Conservation (phyloP, 2,797 vertebrate species). For the Channallabes apus region DNA sequence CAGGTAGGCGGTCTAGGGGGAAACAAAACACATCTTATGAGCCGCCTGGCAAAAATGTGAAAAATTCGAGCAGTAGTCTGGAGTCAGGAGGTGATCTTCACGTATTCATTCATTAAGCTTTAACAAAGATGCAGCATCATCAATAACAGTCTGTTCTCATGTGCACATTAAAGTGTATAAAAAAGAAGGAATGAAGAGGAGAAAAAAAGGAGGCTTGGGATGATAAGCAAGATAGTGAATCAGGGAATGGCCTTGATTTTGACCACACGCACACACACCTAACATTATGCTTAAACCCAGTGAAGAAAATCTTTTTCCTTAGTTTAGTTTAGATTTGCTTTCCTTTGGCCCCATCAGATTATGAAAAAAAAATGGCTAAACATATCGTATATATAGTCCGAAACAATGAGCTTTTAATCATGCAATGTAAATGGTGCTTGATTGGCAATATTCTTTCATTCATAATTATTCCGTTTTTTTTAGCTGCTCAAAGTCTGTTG, state of each 20-base stretch:
- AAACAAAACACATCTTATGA: neutral
- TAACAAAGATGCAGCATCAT: neutral
- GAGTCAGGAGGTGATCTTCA: neutral
- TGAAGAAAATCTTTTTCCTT: neutral
- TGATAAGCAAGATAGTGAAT: neutral
- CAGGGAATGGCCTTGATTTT: neutral
- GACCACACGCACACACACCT: neutral
- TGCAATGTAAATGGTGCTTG: neutral
- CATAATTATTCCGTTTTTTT: neutral
- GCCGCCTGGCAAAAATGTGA: conserved; percentile 6
- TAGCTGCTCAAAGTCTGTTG: neutral
- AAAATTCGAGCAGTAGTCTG: neutral
- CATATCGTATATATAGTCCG: neutral
- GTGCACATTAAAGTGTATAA: neutral
- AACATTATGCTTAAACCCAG: neutral
- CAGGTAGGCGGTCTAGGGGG: neutral
- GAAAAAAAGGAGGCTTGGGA: neutral
- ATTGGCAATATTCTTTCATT: neutral
- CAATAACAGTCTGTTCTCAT: neutral
- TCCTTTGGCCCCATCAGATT: neutral
- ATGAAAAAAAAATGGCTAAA: neutral
- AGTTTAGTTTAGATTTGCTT: neutral
- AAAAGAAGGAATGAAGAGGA: neutral
- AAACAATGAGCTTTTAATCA: neutral
- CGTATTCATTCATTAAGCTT: neutral